These are phyloP conservation scores for Perca flavescens DNA, from an alignment of 2,113 vertebrate genomes.

Conservation along the genomic window DNA sequence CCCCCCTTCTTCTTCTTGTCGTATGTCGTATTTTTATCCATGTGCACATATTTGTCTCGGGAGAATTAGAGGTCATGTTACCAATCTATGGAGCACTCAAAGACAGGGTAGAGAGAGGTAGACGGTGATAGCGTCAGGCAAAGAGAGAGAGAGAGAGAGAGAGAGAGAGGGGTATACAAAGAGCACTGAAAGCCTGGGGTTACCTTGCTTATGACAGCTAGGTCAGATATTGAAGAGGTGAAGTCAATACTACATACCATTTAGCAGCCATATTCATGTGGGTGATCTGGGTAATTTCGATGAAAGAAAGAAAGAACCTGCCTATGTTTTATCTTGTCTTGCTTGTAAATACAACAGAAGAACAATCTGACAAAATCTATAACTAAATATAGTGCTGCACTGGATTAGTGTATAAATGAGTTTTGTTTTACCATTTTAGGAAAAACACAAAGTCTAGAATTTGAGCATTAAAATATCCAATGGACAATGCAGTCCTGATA, in stretches of 20 bases:
- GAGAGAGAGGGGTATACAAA: slow-evolving; percentile 28
- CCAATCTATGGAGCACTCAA: slow-evolving; percentile 74
- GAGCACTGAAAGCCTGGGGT: slow-evolving; percentile 70
- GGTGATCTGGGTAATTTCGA: not conserved
- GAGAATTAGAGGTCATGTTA: slow-evolving; percentile 79
- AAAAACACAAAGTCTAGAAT: too few species aligned
- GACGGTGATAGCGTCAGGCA: slow-evolving; percentile 38
- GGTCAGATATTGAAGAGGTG: slow-evolving; percentile 72
- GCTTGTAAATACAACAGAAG: too few species aligned
- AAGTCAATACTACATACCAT: slow-evolving; percentile 77
- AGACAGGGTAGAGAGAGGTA: slow-evolving; percentile 52
- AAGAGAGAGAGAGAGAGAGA: slow-evolving; percentile 41
- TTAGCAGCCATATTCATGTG: slow-evolving; percentile 64
- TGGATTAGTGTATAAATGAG: too few species aligned
- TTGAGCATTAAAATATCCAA: too few species aligned
- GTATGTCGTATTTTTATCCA: slow-evolving; percentile 67
- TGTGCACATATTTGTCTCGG: slow-evolving; percentile 65
- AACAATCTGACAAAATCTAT: not conserved
- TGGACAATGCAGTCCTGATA: too few species aligned
- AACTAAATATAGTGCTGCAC: not conserved
- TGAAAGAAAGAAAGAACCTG: slow-evolving; percentile 4
- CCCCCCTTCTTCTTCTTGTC: slow-evolving; percentile 31
- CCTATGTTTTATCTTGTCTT: too few species aligned
- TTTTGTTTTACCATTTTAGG: too few species aligned
- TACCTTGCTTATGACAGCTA: slow-evolving; percentile 67